A percentile compares a stretch with the other conserved stretches of the same genome.
phyloP scores from a whole-genome alignment of 2,113 vertebrate species.

The Pithys albifrons region DNA sequence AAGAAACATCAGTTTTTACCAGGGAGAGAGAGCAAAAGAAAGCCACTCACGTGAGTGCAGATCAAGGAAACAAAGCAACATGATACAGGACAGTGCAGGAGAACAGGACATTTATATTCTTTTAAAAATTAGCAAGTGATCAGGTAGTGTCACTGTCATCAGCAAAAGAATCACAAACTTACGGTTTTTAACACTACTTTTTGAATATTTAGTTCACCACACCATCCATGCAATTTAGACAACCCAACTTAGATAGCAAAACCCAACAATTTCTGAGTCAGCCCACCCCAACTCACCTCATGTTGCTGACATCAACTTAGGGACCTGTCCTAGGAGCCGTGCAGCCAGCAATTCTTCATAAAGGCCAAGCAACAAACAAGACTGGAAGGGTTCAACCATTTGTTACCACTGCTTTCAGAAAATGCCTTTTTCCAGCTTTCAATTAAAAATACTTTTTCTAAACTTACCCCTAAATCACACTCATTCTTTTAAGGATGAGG shows the following conservation, averaged over 20 bases:
- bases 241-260: neutral
- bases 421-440: neutral
- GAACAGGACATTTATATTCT: neutral
- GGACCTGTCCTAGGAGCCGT: slow-evolving; percentile 6
- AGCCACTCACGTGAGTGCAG: neutral
- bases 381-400: neutral
- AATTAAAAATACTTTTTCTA: neutral
- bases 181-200: neutral
- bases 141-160: neutral
- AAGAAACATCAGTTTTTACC: neutral
- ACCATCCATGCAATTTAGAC: neutral
- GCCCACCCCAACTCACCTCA: slow-evolving; percentile 50
- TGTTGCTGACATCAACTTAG: neutral
- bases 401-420: neutral
- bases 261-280: neutral
- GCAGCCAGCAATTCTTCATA: neutral
- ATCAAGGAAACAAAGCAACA: neutral
- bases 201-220: neutral
- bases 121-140: neutral
- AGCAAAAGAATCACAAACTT: neutral
- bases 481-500: neutral
- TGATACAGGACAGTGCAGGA: neutral
- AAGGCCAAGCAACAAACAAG: slow-evolving; percentile 21
- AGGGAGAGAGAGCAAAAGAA: neutral
- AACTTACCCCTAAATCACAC: neutral